Conservation (phyloP, 2,888 invertebrate species). For the Andrena trimmerana region DNA sequence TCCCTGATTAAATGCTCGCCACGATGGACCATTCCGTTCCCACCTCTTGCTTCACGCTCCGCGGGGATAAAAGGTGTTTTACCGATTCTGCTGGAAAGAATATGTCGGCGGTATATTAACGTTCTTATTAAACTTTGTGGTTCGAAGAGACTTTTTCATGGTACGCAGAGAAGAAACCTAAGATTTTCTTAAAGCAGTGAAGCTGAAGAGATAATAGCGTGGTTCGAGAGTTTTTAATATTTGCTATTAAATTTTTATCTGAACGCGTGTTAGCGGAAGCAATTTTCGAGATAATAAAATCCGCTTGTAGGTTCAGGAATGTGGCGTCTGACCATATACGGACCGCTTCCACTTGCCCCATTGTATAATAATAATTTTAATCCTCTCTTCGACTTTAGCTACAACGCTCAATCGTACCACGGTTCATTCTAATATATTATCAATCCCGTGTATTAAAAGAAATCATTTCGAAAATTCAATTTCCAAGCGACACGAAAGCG, state of each 20-base stretch:
- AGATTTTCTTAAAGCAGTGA: too few species aligned
- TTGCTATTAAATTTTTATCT: too few species aligned
- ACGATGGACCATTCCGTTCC: background rate
- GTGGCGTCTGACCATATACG: background rate
- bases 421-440: background rate
- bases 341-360: background rate
- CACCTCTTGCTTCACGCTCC: background rate
- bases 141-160: too few species aligned
- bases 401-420: background rate
- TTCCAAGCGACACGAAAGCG: background rate
- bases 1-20: slow-evolving; percentile 10
- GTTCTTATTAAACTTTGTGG: too few species aligned
- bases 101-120: too few species aligned
- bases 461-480: background rate
- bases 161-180: too few species aligned
- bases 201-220: too few species aligned
- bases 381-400: background rate
- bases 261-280: too few species aligned
- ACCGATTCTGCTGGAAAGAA: too few species aligned
- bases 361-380: background rate
- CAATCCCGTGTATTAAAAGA: background rate
- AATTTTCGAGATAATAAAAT: too few species aligned
- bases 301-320: background rate
- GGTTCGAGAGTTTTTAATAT: too few species aligned
- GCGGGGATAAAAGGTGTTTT: too few species aligned